Evolutionary conservation across 2,113 vertebrate genomes (phyloP), one percentile per base, ranked within the genome.

Genomic region (Malaclemys terrapin): DNA sequence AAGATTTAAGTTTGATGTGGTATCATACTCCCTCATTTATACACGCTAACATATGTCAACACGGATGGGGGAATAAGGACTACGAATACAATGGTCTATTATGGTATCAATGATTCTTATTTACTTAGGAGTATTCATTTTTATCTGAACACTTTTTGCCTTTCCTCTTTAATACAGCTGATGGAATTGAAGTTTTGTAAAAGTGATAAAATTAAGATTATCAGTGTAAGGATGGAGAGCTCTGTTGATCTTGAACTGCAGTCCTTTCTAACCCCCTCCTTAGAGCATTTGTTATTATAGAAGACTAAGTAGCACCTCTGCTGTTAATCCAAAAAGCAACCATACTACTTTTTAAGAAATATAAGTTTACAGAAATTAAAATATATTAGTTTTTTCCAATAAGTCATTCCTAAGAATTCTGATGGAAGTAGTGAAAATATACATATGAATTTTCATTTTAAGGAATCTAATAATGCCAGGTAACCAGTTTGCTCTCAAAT

Each of bases 241-340:
- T 1, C 25, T 29, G 65, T 49, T 93, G 45, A 82, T 27, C 82
- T 76, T 89, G 50, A 47, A 76, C 13, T 38, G 49, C 20, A 49
- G 35, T 10, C 1, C 5, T 25, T 56, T 2, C 5, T 14, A 27
- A 29, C 29, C 0, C 0, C 65, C 1, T 82, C 29, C 79, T 10
- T 12, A 27, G 50, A 75, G 6, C 50, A 42, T 29, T 1, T 8
- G 1, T 3, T 88, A 59, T 35, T 65, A 57, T 25, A 90, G 29
- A 82, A 82, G n/a, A 69, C 31, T 14, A 72, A 54, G 59, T 52
- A 25, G 31, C 45, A 79, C 11, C 52, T 1, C 42, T 20, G 8
- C n/a, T 4, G 24, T 72, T 81, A 80, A 76, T 8, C 25, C 38
- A 19, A 83, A 91, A 49, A 65, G n/a, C 5, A 84, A 22, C 35